Conservation (phyloP, 2,113 vertebrate genomes). For the Pongo abelii region DNA sequence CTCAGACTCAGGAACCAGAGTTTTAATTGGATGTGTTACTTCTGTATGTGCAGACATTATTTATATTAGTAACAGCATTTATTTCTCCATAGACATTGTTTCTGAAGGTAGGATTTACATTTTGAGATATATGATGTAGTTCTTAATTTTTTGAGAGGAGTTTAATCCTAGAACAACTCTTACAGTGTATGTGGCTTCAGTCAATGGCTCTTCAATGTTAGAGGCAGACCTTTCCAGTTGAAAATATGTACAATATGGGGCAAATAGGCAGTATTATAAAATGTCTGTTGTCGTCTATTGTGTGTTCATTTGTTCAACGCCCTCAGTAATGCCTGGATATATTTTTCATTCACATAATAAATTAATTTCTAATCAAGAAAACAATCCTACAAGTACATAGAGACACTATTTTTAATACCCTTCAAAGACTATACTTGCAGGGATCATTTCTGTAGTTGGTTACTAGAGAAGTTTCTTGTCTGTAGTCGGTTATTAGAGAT, state of each 20-base stretch:
- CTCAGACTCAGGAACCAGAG: slow-evolving; percentile 78
- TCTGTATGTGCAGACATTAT: slow-evolving; percentile 84
- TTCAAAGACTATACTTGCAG: no score
- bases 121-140: not conserved
- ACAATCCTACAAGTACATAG: not conserved
- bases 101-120: slow-evolving; percentile 85
- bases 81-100: slow-evolving; percentile 84
- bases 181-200: not conserved
- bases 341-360: not conserved
- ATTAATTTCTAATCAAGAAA: not conserved
- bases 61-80: slow-evolving; percentile 89
- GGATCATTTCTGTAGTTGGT: no score
- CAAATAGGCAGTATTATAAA: not conserved
- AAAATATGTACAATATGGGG: not conserved
- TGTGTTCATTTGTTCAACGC: not conserved
- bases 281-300: not conserved
- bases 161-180: not conserved
- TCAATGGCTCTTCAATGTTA: not conserved
- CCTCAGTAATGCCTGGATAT: not conserved
- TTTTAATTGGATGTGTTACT: slow-evolving; percentile 88
- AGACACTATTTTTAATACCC: not conserved
- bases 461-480: no score
- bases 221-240: not conserved
- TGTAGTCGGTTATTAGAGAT: no score
- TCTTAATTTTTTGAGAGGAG: not conserved